These are phyloP conservation scores for Dipus sagitta DNA, from an alignment of 2,797 vertebrate genomes.

Conservation along the genomic window DNA sequence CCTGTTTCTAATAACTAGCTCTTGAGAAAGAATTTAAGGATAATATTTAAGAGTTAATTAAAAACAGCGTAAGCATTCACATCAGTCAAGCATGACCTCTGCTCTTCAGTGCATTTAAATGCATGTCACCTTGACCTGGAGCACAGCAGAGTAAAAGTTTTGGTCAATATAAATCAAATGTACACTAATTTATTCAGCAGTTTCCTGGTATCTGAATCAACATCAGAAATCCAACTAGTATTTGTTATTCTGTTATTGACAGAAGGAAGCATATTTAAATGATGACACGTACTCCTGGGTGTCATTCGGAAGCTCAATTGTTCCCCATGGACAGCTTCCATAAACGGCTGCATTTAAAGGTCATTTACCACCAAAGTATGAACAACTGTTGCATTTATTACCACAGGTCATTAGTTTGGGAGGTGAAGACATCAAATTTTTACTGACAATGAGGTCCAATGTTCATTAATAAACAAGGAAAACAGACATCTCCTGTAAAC, in stretches of 20 bases:
- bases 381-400: constrained; percentile 92
- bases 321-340: constrained; percentile 86
- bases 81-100: constrained; percentile 88
- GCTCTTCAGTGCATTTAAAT: constrained; percentile 86
- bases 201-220: constrained; percentile 89
- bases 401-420: constrained; percentile 86
- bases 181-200: constrained; percentile 90
- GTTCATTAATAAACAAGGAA: constrained; percentile 77
- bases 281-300: constrained; percentile 88
- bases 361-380: constrained; percentile 89
- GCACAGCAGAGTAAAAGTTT: constrained; percentile 86
- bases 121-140: constrained; percentile 89
- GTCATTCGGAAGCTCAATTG: constrained; percentile 91
- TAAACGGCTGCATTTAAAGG: constrained; percentile 89
- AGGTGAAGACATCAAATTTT: constrained; percentile 85
- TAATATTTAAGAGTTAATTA: constrained; percentile 86
- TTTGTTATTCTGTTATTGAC: constrained; percentile 91
- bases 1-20: constrained; percentile 73
- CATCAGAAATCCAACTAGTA: constrained; percentile 90
- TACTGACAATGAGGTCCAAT: constrained; percentile 86
- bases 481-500: constrained; percentile 71
- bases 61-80: constrained; percentile 85
- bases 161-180: constrained; percentile 90
- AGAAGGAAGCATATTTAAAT: constrained; percentile 90
- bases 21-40: constrained; percentile 76